phyloP scores from a whole-genome alignment of 1,140 invertebrate genomes.

The Drosophila lini region DNA sequence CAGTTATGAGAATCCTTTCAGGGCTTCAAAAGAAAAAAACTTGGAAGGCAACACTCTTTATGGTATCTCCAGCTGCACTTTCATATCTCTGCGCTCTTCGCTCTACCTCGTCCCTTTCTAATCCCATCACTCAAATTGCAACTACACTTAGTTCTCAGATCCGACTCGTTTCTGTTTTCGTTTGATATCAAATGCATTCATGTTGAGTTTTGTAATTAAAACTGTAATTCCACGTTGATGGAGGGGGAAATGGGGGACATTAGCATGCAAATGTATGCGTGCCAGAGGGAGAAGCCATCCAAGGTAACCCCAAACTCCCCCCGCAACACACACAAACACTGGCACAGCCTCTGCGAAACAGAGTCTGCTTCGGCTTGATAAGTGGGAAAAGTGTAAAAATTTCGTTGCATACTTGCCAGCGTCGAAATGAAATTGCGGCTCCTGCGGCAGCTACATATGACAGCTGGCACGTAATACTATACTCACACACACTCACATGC shows the following conservation, averaged over 20 bases:
- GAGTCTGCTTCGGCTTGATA: slow-evolving; percentile 62
- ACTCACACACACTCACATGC: neutral
- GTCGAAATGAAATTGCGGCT: slow-evolving; percentile 55
- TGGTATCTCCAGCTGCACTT: neutral
- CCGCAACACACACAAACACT: slow-evolving; percentile 15
- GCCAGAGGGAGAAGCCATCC: slow-evolving; percentile 47
- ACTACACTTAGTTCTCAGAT: slow-evolving; percentile 22
- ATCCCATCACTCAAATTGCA: slow-evolving; percentile 24
- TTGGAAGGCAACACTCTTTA: slow-evolving; percentile 13
- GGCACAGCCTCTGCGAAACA: slow-evolving; percentile 5
- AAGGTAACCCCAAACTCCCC: slow-evolving; percentile 45
- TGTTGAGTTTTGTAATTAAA: slow-evolving; percentile 81
- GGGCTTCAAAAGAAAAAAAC: slow-evolving; percentile 11
- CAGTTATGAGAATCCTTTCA: slow-evolving; percentile 27
- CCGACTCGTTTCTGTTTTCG: slow-evolving; percentile 47
- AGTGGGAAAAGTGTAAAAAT: slow-evolving; percentile 62
- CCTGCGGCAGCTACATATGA: slow-evolving; percentile 40
- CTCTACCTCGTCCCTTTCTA: neutral
- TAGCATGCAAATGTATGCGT: slow-evolving; percentile 78
- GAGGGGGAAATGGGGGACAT: slow-evolving; percentile 31
- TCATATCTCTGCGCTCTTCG: neutral
- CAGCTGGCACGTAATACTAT: slow-evolving; percentile 34
- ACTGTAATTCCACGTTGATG: slow-evolving; percentile 56
- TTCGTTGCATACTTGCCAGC: slow-evolving; percentile 73
- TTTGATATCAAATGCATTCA: slow-evolving; percentile 79